Percentiles rank a stretch among this genome's conserved stretches.
Evolutionary conservation across 2,888 invertebrate species (phyloP).

Genomic region (Sphinx pinastri): DNA sequence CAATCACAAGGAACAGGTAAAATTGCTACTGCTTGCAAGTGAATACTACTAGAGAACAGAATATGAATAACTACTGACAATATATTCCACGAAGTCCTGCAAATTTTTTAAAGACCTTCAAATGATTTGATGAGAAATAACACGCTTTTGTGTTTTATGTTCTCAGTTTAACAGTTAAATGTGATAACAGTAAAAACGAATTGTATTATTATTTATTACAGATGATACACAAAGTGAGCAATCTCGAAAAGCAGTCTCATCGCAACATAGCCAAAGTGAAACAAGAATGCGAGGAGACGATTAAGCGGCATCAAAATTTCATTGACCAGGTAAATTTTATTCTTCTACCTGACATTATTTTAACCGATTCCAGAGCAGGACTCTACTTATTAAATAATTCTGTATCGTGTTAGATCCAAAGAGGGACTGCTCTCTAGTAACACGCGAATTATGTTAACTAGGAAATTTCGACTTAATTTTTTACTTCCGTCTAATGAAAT

Average conservation of each 20-base stretch:
- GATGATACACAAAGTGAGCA: conserved; percentile 78
- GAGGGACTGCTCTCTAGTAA: no score
- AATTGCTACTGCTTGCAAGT: not conserved
- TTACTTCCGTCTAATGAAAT: no score
- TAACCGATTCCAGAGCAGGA: no score
- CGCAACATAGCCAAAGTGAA: conserved; percentile 72
- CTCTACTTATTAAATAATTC: no score
- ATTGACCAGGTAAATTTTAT: conserved; percentile 87
- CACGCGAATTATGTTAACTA: no score
- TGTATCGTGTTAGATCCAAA: no score
- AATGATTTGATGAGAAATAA: no score
- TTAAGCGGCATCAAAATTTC: conserved; percentile 91
- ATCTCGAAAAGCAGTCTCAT: conserved; percentile 72
- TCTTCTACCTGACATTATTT: no score
- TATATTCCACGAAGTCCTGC: no score
- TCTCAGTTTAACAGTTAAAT: not conserved
- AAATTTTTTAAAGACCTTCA: no score
- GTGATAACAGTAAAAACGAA: not conserved
- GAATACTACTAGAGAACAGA: not conserved
- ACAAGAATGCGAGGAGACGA: conserved; percentile 88
- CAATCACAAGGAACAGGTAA: conserved; percentile 81
- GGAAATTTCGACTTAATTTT: no score
- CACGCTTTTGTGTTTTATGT: not conserved
- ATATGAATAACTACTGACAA: not conserved
- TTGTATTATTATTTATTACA: conserved; percentile 47